Conservation (phyloP, 2,113 vertebrate genomes). For the Myrmophylax atrothorax region DNA sequence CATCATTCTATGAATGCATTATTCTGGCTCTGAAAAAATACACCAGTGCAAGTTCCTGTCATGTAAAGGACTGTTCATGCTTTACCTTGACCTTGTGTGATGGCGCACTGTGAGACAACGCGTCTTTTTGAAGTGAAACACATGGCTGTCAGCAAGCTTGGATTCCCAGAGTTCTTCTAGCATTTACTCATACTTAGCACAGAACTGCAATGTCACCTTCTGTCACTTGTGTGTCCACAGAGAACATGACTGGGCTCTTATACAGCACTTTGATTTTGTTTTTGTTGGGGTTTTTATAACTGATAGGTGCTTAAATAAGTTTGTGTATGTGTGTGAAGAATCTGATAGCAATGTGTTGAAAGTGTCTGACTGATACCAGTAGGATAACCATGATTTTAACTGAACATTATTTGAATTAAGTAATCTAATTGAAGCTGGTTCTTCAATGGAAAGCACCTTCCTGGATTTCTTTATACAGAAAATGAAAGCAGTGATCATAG, state of each 20-base stretch:
- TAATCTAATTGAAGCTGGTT: background rate
- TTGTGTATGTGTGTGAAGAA: background rate
- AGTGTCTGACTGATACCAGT: background rate
- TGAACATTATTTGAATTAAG: background rate
- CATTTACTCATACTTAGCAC: background rate
- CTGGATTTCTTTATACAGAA: background rate
- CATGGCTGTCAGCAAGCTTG: background rate
- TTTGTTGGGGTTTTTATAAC: background rate
- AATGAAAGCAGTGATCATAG: background rate
- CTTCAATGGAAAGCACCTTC: background rate
- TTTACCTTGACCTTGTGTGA: background rate
- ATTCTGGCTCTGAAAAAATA: background rate
- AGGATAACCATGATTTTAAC: background rate
- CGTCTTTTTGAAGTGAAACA: background rate
- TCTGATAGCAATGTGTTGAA: background rate
- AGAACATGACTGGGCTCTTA: background rate
- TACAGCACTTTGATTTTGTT: background rate
- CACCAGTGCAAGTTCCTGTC: background rate
- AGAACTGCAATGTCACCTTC: background rate
- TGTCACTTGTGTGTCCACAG: background rate
- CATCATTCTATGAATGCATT: background rate
- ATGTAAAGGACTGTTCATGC: background rate
- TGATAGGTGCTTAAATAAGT: background rate
- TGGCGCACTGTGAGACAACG: rapidly evolving
- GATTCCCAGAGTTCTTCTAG: background rate